These are phyloP conservation scores for Acrocephalus scirpaceus DNA, from an alignment of 2,797 vertebrate species.

Conservation along the genomic window DNA sequence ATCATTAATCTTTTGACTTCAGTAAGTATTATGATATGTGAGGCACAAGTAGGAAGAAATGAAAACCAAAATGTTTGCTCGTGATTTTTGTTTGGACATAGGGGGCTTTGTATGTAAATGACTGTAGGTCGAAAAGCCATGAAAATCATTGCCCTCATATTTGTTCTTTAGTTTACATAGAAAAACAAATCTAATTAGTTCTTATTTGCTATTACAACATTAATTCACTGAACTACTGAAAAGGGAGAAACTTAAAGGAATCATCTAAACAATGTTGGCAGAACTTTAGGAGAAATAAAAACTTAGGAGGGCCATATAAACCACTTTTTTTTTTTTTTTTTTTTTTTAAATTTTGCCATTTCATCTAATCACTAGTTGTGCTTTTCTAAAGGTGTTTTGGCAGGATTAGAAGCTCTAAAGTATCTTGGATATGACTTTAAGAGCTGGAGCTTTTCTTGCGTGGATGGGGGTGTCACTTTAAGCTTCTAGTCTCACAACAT, in stretches of 20 bases:
- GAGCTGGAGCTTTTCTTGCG: background rate
- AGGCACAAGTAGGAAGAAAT: background rate
- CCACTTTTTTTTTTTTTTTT: too few relatives aligned
- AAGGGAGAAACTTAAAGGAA: background rate
- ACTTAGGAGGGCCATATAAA: background rate
- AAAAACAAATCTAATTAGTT: background rate
- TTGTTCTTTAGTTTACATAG: background rate
- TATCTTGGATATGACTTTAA: background rate
- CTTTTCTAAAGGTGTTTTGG: slow-evolving; percentile 1
- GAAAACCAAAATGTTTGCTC: background rate
- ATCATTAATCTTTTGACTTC: background rate
- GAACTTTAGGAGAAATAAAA: background rate
- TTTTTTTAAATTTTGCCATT: background rate
- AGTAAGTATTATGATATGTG: background rate
- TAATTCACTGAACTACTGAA: background rate
- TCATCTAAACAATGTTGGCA: background rate
- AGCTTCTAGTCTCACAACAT: background rate
- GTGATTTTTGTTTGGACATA: background rate
- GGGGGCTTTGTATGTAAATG: background rate
- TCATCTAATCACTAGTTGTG: background rate
- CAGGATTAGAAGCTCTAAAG: background rate
- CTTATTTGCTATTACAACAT: background rate
- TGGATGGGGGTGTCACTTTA: background rate
- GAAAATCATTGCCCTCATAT: background rate
- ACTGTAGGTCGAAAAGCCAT: background rate